A percentile compares a stretch with the other conserved stretches of the same genome.
Conservation (phyloP, 2,888 invertebrate genomes). For the Leucoptera coffeella region DNA sequence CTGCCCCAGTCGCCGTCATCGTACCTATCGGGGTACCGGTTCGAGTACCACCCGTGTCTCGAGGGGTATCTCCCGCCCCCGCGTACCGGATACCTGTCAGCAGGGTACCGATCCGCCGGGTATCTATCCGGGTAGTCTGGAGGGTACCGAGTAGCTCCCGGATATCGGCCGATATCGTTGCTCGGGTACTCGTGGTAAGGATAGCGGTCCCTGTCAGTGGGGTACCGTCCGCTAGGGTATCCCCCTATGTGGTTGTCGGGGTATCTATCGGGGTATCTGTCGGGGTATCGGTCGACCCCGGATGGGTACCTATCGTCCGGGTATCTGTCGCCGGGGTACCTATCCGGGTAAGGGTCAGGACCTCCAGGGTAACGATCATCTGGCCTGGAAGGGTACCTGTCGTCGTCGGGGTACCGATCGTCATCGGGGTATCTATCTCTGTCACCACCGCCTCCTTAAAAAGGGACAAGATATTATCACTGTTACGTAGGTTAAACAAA, state of each 20-base stretch:
- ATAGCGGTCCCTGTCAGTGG: constrained; percentile 27
- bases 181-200: constrained; percentile 17
- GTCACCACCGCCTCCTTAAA: constrained; percentile 35
- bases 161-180: constrained; percentile 26
- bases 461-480: constrained; percentile 9
- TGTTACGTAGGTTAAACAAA: too few relatives aligned
- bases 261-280: constrained; percentile 43
- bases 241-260: constrained; percentile 30
- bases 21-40: constrained; percentile 44
- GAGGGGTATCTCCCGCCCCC: constrained; percentile 20
- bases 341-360: constrained; percentile 37
- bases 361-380: constrained; percentile 55
- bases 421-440: constrained; percentile 31
- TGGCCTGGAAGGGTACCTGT: constrained; percentile 30
- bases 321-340: constrained; percentile 23
- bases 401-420: constrained; percentile 47
- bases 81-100: constrained; percentile 23
- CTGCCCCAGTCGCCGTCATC: constrained; percentile 37
- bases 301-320: constrained; percentile 20
- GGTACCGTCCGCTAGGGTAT: constrained; percentile 32
- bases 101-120: constrained; percentile 19
- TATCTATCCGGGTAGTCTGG: constrained; percentile 29
- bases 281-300: constrained; percentile 14
- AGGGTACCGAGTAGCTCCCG: constrained; percentile 27
- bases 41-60: constrained; percentile 19